Conservation (phyloP, 2,888 invertebrate species). For the Acleris cristana region DNA sequence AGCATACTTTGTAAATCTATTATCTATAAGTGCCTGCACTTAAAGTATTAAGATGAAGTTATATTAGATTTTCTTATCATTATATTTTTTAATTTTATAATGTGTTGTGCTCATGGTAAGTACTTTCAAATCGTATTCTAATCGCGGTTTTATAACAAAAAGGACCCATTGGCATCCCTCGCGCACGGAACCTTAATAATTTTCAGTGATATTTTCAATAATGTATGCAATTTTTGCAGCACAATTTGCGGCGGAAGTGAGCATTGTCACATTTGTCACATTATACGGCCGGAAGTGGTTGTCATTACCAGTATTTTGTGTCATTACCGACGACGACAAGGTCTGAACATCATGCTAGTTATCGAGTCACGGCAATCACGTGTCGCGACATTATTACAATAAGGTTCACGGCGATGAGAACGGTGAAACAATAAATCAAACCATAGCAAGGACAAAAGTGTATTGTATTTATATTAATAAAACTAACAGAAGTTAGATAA, state of each 20-base stretch:
- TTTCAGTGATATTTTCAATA: too few relatives aligned
- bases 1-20: too few relatives aligned
- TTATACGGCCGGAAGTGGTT: slow-evolving; percentile 15
- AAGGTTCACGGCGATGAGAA: neutral
- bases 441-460: neutral
- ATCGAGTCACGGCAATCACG: slow-evolving; percentile 4
- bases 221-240: neutral
- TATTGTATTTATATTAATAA: neutral
- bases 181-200: too few relatives aligned
- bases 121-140: too few relatives aligned
- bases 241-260: slow-evolving; percentile 19
- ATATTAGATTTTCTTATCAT: too few relatives aligned
- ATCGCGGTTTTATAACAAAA: too few relatives aligned
- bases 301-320: slow-evolving; percentile 23
- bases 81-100: too few relatives aligned
- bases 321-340: slow-evolving; percentile 27
- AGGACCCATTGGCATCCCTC: too few relatives aligned
- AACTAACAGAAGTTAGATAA: neutral
- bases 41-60: too few relatives aligned
- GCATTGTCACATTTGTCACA: slow-evolving; percentile 28
- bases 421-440: neutral
- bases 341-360: slow-evolving; percentile 21
- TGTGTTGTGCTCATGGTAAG: too few relatives aligned
- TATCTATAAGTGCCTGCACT: too few relatives aligned
- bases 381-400: neutral